Base-by-base conservation (phyloP, 2,888 invertebrate species). In the Drosophila cognata region DNA sequence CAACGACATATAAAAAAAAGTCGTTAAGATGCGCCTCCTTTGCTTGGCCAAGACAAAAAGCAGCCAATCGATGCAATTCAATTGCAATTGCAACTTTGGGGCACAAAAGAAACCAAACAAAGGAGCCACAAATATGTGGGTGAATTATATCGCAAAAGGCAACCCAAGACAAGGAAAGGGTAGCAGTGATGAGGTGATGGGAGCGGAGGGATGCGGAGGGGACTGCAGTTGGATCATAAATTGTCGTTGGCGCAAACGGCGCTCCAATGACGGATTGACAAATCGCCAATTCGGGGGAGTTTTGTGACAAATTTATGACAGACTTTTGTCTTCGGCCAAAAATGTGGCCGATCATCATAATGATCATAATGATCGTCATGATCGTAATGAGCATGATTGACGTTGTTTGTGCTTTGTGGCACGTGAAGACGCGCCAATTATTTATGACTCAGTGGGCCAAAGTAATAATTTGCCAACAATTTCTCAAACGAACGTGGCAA, bases 391-490 rank as follows among this genome's bases (percentile, higher is more conserved):
- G 28, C 29, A 41, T 43, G 56, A 56, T 56, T 33, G 18, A 29
- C 11, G 28, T 55, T 18, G 25, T 6, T 21, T 35, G 29, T 4
- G 33, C 21, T 63, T 31, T 48, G 56, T 74, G 82, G 88, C 85
- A 86, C 89, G 90, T 84, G 89, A 89, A 77, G 88, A 90, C 79
- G 81, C 81, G 80, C 79, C 81, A 79, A 91, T 77, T 77, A 88
- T 88, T 88, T 90, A 90, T 86, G 88, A 61, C 81, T 82, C 63
- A 72, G 38, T 16, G 29, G 69, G 80, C 76, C 78, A 80, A 89
- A 82, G 85, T 82, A 88, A 90, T 90, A 90, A 88, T 90, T 88
- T 91, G 87, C 85, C 82, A 89, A 82, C 91, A 90, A 79, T 80
- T 79, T 81, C 63, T 77, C 55, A 84, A 56, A 66, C 43, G 31